Base-by-base conservation (phyloP, 2,113 vertebrate species). In the Bombycilla garrulus region DNA sequence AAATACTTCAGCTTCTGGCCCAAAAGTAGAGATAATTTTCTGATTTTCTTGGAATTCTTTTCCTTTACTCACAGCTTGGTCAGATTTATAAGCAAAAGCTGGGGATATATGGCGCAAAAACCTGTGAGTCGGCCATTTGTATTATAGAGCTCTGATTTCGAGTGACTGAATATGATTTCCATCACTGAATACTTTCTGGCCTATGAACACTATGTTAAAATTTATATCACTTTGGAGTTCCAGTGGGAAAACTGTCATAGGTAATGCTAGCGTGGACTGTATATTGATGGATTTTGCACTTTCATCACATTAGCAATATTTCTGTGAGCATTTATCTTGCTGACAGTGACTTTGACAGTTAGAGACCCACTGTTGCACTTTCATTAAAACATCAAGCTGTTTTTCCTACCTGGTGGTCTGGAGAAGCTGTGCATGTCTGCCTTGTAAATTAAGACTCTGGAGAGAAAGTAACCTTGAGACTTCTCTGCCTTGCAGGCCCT, bases 251-350 rank as follows among this genome's bases (percentile, higher is more conserved):
- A 79, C 19, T 92, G 51, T 45, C 42, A 67, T 44, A 88, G 23
- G 35, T 81, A 80, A n/a, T 72, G n/a, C 21, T 88, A 19, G 16
- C 61, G 66, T 40, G 44, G 50, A 50, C 24, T 42, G 11, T 26
- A 28, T 90, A 66, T 92, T 86, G 92, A 93, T 91, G 70, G 48
- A 91, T 95, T 89, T 85, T 89, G 92, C 42, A 78, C 57, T 61
- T 90, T 81, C 74, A 84, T 86, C 83, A 89, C 62, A 91, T 94
- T 94, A 95, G 60, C 66, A 89, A 90, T 80, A 73, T 56, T 79
- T 90, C 73, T 10, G 1, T 7, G 5, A 90, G 38, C 54, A 77
- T 94, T 93, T 62, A 45, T 92, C 85, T 93, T 94, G 40, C 51
- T 83, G 88, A 72, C 57, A 89, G 69, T 82, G 64, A 86, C 62